Evolutionary conservation across 2,888 invertebrate species (phyloP).

Genomic region (Mesorhabditis belari): DNA sequence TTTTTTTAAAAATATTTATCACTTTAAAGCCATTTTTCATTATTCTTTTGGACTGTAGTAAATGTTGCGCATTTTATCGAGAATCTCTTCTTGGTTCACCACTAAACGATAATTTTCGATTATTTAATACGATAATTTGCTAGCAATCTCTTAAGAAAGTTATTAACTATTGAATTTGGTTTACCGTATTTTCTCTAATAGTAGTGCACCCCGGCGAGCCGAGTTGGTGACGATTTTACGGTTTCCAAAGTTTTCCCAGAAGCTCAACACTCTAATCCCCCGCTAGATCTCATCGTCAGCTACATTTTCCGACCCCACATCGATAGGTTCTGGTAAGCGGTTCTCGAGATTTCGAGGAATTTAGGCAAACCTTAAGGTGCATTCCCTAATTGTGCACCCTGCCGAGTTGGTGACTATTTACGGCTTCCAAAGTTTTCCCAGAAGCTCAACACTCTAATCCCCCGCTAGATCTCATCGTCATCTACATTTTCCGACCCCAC

Average conservation of each 20-base stretch:
- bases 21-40: no score
- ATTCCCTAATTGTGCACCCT: no score
- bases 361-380: no score
- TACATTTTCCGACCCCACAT: no score
- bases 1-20: no score
- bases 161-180: no score
- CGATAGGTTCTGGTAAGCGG: no score
- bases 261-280: constrained; percentile 57
- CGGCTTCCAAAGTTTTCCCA: constrained; percentile 59
- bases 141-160: no score
- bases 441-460: constrained; percentile 55
- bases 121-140: background rate
- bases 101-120: background rate
- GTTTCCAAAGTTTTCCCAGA: constrained; percentile 55
- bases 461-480: background rate
- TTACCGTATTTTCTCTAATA: no score
- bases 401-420: no score
- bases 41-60: background rate
- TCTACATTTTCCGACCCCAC: no score
- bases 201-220: constrained; percentile 54
- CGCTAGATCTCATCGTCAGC: constrained; percentile 57
- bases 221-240: constrained; percentile 57
- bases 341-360: no score
- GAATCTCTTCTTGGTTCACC: background rate
- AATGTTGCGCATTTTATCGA: background rate